A percentile compares a stretch with the other conserved stretches of the same genome.
These are phyloP conservation scores for Aepyceros melampus DNA, from an alignment of 2,113 vertebrate species.

Conservation along the genomic window DNA sequence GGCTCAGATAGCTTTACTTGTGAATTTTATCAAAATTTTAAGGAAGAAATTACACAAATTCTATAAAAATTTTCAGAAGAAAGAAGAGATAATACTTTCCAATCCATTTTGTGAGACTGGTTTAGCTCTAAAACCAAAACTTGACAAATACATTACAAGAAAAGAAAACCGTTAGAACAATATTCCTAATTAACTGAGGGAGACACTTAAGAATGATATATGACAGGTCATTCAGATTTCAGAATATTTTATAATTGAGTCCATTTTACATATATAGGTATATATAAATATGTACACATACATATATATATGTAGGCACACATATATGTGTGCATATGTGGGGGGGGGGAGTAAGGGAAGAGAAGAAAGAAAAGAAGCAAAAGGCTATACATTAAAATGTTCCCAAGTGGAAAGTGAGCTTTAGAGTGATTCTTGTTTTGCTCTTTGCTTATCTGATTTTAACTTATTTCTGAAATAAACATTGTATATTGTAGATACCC, in stretches of 20 bases:
- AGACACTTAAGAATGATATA: not conserved
- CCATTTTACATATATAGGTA: not conserved
- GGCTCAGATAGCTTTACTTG: not conserved
- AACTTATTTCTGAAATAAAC: not conserved
- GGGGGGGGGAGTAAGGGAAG: not conserved
- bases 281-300: not conserved
- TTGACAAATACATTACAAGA: not conserved
- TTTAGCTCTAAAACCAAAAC: not conserved
- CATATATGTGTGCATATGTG: not conserved
- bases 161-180: not conserved
- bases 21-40: not conserved
- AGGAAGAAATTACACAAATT: not conserved
- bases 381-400: not conserved
- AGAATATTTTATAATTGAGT: not conserved
- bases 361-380: not conserved
- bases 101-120: not conserved
- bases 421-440: not conserved
- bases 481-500: not conserved
- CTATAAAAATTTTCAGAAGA: not conserved
- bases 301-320: not conserved
- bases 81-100: not conserved
- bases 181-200: not conserved
- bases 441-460: not conserved
- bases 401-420: not conserved
- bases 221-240: not conserved